These are phyloP conservation scores for Diaperis boleti DNA, from an alignment of 2,888 invertebrate species.

Conservation along the genomic window DNA sequence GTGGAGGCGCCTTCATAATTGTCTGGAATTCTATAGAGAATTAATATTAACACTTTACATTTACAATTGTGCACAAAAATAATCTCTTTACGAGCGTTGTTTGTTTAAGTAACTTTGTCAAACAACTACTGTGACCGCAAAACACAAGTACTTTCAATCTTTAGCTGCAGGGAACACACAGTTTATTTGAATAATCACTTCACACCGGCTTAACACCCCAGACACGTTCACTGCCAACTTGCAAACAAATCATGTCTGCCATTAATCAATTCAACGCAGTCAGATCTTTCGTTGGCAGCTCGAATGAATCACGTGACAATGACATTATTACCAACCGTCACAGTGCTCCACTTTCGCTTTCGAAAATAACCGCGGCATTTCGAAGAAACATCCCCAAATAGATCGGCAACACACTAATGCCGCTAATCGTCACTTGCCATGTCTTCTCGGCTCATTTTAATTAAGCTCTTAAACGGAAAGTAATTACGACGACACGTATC, in stretches of 20 bases:
- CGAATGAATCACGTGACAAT: conserved; percentile 19
- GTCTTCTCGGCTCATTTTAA: conserved; percentile 27
- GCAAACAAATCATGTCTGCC: conserved; percentile 28
- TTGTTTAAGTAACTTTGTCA: no score
- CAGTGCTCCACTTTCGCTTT: neutral
- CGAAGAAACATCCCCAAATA: conserved; percentile 8
- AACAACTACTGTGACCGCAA: no score
- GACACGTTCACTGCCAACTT: conserved; percentile 24
- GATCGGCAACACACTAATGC: conserved; percentile 3
- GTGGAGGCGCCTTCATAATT: no score
- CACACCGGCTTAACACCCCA: conserved; percentile 3
- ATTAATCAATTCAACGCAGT: conserved; percentile 23
- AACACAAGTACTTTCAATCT: no score
- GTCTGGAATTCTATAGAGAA: no score
- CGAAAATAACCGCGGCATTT: neutral
- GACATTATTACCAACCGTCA: conserved; percentile 12
- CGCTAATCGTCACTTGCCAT: conserved; percentile 20
- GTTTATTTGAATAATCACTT: conserved; percentile 10
- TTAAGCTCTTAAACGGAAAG: conserved; percentile 29
- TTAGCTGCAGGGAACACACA: no score
- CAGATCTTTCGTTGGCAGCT: conserved; percentile 9
- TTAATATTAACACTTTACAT: no score
- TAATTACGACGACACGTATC: conserved; percentile 30
- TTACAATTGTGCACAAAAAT: no score
- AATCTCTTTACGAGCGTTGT: no score